Conservation (phyloP, 2,113 vertebrate species). For the Channa maculata region DNA sequence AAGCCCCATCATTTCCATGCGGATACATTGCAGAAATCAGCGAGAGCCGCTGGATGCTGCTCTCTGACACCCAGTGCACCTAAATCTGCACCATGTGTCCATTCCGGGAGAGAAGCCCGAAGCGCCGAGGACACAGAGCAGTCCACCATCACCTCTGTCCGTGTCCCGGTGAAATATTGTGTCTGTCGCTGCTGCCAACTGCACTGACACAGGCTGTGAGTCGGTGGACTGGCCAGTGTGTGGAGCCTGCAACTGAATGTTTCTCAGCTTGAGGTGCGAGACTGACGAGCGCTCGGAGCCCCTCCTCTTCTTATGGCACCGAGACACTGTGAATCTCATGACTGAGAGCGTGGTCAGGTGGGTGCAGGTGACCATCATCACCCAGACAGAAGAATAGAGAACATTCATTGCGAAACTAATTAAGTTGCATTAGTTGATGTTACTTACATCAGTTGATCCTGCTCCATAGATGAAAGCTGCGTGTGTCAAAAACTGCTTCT, state of each 20-base stretch:
- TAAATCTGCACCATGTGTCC: conserved; percentile 37
- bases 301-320: conserved; percentile 46
- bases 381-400: too few species aligned
- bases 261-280: conserved; percentile 49
- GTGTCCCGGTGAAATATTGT: neutral
- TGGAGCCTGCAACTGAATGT: conserved; percentile 33
- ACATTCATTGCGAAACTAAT: too few species aligned
- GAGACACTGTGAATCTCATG: conserved; percentile 45
- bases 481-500: too few species aligned
- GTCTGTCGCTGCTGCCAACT: conserved; percentile 36
- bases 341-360: conserved; percentile 39
- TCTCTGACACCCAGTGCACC: conserved; percentile 18
- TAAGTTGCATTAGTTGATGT: too few species aligned
- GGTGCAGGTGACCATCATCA: too few species aligned
- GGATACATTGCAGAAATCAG: conserved; percentile 39
- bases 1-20: conserved; percentile 20
- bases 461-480: too few species aligned
- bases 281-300: conserved; percentile 44
- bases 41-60: conserved; percentile 16
- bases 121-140: conserved; percentile 3
- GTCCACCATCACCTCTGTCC: neutral
- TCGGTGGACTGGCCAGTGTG: conserved; percentile 30
- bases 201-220: conserved; percentile 27
- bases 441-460: too few species aligned
- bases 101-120: conserved; percentile 22